Evolutionary conservation across 2,888 invertebrate species (phyloP).

Genomic region (Protodeltote pygarga): DNA sequence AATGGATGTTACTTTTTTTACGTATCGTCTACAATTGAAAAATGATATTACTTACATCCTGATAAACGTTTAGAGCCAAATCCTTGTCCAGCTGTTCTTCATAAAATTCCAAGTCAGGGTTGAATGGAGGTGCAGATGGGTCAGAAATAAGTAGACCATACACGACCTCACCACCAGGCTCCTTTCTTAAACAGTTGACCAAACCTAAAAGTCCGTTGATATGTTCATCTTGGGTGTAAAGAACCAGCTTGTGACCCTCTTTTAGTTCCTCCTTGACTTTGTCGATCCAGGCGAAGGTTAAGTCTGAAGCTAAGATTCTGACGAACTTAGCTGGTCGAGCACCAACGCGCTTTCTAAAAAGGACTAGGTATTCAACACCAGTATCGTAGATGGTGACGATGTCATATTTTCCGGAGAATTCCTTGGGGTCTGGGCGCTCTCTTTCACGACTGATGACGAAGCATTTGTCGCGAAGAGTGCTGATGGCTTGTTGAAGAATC

Average conservation of each 20-base stretch:
- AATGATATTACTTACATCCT: slow-evolving; percentile 76
- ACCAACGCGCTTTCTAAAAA: slow-evolving; percentile 82
- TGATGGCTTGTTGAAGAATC: slow-evolving; percentile 77
- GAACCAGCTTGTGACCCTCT: slow-evolving; percentile 84
- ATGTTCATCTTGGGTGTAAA: slow-evolving; percentile 89
- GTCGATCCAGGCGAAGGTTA: slow-evolving; percentile 84
- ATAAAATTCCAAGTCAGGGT: slow-evolving; percentile 88
- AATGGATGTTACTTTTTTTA: not conserved
- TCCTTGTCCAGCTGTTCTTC: slow-evolving; percentile 90
- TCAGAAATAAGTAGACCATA: slow-evolving; percentile 89
- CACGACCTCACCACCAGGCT: slow-evolving; percentile 90
- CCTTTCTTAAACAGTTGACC: slow-evolving; percentile 94
- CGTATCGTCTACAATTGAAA: no score
- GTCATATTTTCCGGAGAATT: slow-evolving; percentile 76
- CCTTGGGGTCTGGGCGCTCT: slow-evolving; percentile 75
- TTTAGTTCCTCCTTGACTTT: slow-evolving; percentile 77
- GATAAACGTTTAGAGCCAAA: slow-evolving; percentile 92
- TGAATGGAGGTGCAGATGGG: slow-evolving; percentile 88
- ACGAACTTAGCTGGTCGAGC: slow-evolving; percentile 80
- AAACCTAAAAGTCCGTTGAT: slow-evolving; percentile 95
- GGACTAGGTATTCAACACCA: slow-evolving; percentile 83
- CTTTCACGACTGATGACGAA: slow-evolving; percentile 88
- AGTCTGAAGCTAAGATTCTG: slow-evolving; percentile 72
- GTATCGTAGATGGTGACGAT: slow-evolving; percentile 82
- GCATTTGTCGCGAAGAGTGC: slow-evolving; percentile 86